Conservation (phyloP, 2,797 vertebrate species). For the Aplochiton taeniatus region DNA sequence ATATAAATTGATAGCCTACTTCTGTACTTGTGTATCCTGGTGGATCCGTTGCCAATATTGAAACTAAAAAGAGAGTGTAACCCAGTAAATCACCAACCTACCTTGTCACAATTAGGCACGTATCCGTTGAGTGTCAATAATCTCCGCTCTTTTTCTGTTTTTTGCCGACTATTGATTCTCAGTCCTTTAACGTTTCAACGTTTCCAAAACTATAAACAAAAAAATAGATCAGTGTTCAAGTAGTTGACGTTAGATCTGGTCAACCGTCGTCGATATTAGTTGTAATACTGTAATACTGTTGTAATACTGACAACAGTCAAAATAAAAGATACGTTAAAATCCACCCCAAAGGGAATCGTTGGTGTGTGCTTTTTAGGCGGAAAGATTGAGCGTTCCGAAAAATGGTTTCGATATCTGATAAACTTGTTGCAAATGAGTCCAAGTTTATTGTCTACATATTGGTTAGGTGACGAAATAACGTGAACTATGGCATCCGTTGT, state of each 20-base stretch:
- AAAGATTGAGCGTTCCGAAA: no score
- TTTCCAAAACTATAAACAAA: no score
- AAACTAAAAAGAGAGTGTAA: no score
- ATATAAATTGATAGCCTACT: no score
- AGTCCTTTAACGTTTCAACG: no score
- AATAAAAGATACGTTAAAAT: slow-evolving; percentile 3
- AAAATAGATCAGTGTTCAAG: slow-evolving; percentile 5
- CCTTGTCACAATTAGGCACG: no score
- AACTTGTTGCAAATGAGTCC: slow-evolving; percentile 2
- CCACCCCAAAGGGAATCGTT: slow-evolving; percentile 3
- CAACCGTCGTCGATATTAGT: slow-evolving; percentile 4
- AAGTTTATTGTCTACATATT: slow-evolving; percentile 5
- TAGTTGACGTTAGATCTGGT: slow-evolving; percentile 9
- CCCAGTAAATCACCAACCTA: no score
- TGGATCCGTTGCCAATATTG: no score
- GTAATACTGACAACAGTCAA: neutral
- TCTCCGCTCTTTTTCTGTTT: no score
- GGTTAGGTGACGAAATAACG: slow-evolving; percentile 1
- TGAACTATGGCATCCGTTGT: slow-evolving; percentile 11
- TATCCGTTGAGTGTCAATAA: no score
- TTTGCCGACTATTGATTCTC: no score
- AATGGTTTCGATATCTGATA: neutral
- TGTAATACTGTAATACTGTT: neutral
- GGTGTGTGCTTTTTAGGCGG: neutral
- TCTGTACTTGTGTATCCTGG: no score